Conservation (phyloP, 2,113 vertebrate species). For the Dasyprocta punctata region DNA sequence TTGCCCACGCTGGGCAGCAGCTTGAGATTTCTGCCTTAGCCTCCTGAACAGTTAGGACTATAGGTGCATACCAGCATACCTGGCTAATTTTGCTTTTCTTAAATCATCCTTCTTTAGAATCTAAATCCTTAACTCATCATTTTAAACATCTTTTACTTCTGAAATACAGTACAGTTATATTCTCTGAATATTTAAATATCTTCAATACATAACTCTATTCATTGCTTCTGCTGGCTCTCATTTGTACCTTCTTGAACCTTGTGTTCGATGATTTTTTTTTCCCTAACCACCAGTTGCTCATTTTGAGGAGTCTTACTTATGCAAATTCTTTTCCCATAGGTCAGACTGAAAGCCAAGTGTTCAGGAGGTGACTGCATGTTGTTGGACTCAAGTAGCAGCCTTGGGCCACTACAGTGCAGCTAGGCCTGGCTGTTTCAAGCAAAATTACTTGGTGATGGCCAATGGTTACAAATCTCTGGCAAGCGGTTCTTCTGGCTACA, state of each 20-base stretch:
- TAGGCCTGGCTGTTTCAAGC: too few relatives aligned
- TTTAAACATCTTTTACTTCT: not conserved
- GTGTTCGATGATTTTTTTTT: not conserved
- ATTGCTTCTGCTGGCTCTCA: not conserved
- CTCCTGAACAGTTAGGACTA: not conserved
- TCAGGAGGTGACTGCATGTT: not conserved
- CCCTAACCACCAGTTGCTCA: not conserved
- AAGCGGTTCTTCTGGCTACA: not conserved
- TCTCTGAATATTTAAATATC: not conserved
- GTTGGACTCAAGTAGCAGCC: not conserved
- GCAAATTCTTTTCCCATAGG: not conserved
- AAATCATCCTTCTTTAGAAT: not conserved
- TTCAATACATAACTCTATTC: not conserved
- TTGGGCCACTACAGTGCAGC: not conserved
- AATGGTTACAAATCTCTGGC: not conserved
- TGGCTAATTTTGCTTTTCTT: not conserved
- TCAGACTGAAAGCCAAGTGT: not conserved
- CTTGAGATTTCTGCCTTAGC: not conserved
- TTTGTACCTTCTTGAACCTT: not conserved
- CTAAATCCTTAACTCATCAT: not conserved
- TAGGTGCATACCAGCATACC: not conserved
- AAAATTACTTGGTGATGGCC: not conserved
- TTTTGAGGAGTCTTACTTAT: not conserved
- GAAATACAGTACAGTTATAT: not conserved
- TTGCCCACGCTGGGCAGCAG: not conserved